Base-by-base conservation (phyloP, 2,888 invertebrate genomes). In the Chirona hameri region DNA sequence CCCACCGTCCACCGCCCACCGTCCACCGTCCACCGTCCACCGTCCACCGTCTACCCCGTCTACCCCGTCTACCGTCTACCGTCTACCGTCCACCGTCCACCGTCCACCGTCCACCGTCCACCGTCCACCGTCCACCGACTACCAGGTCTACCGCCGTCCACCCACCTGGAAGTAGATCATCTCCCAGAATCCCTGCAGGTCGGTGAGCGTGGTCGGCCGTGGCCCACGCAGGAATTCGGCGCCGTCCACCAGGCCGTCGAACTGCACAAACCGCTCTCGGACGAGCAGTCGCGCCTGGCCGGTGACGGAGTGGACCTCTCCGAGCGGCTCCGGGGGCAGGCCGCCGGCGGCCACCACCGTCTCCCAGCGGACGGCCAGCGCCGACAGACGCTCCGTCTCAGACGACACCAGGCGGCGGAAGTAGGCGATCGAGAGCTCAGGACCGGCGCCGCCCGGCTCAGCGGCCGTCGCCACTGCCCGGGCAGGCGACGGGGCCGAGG, bases 171-270 rank as follows among this genome's bases (percentile, higher is more conserved):
- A 87, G 84, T 87, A 88, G 57, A 89, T 86, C 88, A 89, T 89
- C 81, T 89, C 89, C 89, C 89, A 89, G 86, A 89, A 89, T 31
- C 89, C 89, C 83, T 89, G 88, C 9, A 89, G 86, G 85, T 89
- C 89, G 24, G 86, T 85, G 80, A 87, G 87, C 14, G 87, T 88
- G 4, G 87, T 88, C 84, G 87, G 86, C 82, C 88, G 88, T 83
- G 88, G 88, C 3, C 89, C 89, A 24, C 85, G 85, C 27, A 87
- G 86, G 82, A 87, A 87, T 85, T 89, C 88, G 85, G 89, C 89
- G 85, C 88, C 87, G 84, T 89, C 88, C 65, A 89, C 87, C 27
- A 89, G 86, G 14, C 88, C 88, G 81, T 83, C 83, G 85, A 89
- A 89, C 86, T 89, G 89, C 83, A 87, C 87, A 83, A 89, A 89